Percentiles rank a stretch among this genome's conserved stretches.
These are phyloP conservation scores for Heteractis magnifica DNA, from an alignment of 92 coral and sea anemone species.

Conservation along the genomic window DNA sequence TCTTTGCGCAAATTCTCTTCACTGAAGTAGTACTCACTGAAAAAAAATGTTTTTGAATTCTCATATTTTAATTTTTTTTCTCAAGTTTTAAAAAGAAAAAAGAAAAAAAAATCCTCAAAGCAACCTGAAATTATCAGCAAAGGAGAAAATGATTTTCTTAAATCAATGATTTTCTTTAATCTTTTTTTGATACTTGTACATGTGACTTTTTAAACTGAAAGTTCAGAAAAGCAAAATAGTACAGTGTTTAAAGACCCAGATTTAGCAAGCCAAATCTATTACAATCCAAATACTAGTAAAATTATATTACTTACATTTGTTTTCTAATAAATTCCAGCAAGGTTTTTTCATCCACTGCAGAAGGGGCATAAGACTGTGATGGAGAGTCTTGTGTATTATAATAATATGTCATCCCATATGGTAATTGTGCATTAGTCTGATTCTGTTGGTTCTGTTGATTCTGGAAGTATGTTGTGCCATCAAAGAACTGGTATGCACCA, in stretches of 20 bases:
- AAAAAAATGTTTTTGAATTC: not conserved
- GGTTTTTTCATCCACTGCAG: slow-evolving; percentile 61
- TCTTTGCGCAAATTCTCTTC: slow-evolving; percentile 83
- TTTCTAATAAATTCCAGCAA: slow-evolving; percentile 80
- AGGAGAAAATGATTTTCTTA: no score
- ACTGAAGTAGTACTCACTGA: slow-evolving; percentile 93
- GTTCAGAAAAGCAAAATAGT: not conserved
- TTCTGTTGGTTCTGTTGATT: slow-evolving; percentile 53
- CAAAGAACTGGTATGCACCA: slow-evolving; percentile 68
- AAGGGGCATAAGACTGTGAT: slow-evolving; percentile 43
- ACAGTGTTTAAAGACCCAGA: no score
- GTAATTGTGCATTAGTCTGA: slow-evolving; percentile 53
- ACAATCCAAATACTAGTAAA: not conserved
- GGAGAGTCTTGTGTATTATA: slow-evolving; percentile 59
- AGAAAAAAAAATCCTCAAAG: no score
- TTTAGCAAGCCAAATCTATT: not conserved
- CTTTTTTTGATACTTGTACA: no score
- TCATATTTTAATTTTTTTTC: no score
- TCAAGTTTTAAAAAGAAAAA: no score
- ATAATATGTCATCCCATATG: slow-evolving; percentile 74
- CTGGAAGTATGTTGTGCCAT: slow-evolving; percentile 78
- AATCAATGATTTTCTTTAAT: no score
- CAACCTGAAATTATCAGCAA: no score
- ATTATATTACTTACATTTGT: slow-evolving; percentile 79
- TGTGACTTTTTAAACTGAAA: no score